Base-by-base conservation (phyloP, 2,797 vertebrate genomes). In the Coracias cyanogaster region DNA sequence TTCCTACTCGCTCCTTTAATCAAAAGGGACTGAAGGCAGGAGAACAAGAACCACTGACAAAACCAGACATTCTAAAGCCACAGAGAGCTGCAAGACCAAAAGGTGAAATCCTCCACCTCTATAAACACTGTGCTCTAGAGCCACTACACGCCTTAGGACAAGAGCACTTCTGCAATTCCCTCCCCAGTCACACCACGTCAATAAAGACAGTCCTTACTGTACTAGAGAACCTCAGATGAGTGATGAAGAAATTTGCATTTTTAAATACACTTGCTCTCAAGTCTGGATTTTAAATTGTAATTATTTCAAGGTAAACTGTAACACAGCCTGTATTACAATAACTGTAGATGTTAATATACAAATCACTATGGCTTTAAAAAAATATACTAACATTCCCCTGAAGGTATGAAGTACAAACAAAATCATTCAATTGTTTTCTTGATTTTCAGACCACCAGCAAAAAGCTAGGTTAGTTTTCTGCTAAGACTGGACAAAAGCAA, bases 141-240 rank as follows among this genome's bases (percentile, higher is more conserved):
- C n/a, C 28, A 29, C 48, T 19, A 13, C 0, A 57, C 1, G 7
- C 15, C 31, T 57, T 7, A 13, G 28, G 35, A 76, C 2, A 2
- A 10, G 26, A 57, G 29, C 3, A 15, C 15, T 46, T 62, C 46
- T 51, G 25, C 18, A 62, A 26, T 21, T 66, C 21, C 43, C n/a
- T 39, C 15, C 37, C 19, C 25, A 28, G 2, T 17, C 43, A 77
- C 5, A 41, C 8, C 7, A 48, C 0, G 0, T 25, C 46, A 65
- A 45, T 37, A 35, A 86, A 78, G 10, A 35, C 13, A 25, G 16
- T 35, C 4, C 22, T 51, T 37, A 15, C 13, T 4, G 1, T 29
- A 29, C 5, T 2, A 29, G 7, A 52, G 12, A 83, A 80, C 28
- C 12, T 73, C 7, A 0, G n/a, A 28, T 5, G 8, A 64, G 22